phyloP scores from a whole-genome alignment of 1,140 invertebrate species.

The Trissolcus basalis region DNA sequence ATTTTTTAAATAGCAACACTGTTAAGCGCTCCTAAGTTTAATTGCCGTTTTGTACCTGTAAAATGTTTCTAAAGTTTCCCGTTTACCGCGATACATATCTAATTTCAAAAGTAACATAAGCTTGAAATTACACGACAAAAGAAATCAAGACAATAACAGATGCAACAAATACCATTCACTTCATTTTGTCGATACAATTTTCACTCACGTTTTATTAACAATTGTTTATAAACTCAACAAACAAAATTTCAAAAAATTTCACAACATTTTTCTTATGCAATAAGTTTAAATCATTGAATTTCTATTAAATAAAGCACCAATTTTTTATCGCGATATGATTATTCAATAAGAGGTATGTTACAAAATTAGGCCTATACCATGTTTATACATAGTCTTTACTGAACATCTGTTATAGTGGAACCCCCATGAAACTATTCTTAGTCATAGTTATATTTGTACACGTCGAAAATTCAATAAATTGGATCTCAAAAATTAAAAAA shows the following conservation, averaged over 20 bases:
- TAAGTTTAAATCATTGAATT: too few relatives aligned
- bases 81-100: conserved; percentile 6
- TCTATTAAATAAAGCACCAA: too few relatives aligned
- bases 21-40: neutral
- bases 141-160: neutral
- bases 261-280: too few relatives aligned
- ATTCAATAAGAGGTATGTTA: neutral
- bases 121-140: conserved; percentile 3
- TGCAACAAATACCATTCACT: neutral
- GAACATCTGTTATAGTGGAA: conserved; percentile 4
- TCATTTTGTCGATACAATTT: neutral
- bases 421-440: conserved; percentile 1
- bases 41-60: neutral
- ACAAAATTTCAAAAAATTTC: too few relatives aligned
- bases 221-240: too few relatives aligned
- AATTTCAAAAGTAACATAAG: conserved; percentile 5
- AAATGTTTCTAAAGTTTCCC: conserved; percentile 5
- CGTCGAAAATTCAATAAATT: neutral
- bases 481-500: neutral
- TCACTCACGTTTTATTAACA: neutral
- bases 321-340: neutral
- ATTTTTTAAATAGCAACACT: too few relatives aligned
- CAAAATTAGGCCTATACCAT: conserved; percentile 4
- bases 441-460: neutral
- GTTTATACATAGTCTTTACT: conserved; percentile 4